Evolutionary conservation across 2,113 vertebrate genomes (phyloP), one percentile per base, ranked within the genome.

Genomic region (Sorex araneus): DNA sequence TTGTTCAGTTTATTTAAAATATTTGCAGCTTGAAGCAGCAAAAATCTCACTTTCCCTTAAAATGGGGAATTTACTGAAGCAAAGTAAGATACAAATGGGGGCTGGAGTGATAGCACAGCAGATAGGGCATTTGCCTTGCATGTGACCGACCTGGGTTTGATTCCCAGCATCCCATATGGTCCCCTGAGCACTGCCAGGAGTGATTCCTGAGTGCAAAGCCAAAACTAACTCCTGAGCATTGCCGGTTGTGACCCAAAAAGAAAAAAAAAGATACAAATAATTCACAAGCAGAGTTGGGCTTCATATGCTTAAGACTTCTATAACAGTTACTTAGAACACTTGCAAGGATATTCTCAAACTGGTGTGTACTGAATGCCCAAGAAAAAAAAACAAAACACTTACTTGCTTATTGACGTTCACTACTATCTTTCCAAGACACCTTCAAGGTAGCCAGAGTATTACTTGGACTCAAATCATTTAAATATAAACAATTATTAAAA

Each of bases 1-100:
- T 23, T 63, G 19, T 63, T 63, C 15, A 6, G 5, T 25, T 25
- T 40, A 40, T 16, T 25, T 63, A 63, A 19, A 91, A 87, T 34
- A 82, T 57, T 12, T 64, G 12, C 82, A 60, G 25, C 67, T 71
- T 84, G n/a, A 90, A 80, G 57, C 28, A 78, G 32, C 32, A 92
- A 90, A 89, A 77, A 73, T 83, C 67, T 66, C 19, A 63, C 32
- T 2, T 32, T 64, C 18, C 32, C 73, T 19, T 8, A 27, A 43
- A 63, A 77, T 34, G 10, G 57, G 28, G 40, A 70, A 87, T 30
- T 28, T 85, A 69, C 36, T 50, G 13, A 50, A 71, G 57, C 28
- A 74, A 77, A 77, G 32, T 4, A 40, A 84, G 15, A 77, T 1
- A 50, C 57, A 80, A 83, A 64, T 69, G n/a, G n/a, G n/a, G n/a